Base-by-base conservation (phyloP, 2,888 invertebrate genomes). In the Odontocolon sp. region DNA sequence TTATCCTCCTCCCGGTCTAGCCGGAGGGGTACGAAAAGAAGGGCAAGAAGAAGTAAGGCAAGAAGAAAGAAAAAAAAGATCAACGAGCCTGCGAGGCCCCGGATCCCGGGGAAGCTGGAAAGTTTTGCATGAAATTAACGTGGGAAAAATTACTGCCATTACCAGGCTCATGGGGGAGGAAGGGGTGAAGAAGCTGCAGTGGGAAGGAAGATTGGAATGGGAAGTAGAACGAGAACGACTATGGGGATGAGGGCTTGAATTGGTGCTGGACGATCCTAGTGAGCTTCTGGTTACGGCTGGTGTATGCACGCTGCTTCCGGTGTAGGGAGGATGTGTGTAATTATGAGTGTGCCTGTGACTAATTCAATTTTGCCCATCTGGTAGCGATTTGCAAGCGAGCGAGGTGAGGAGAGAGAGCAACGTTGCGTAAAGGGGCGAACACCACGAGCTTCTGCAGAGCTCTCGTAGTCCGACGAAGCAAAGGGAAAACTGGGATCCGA, bases 111-210 rank as follows among this genome's bases (percentile, higher is more conserved):
- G 77, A 78, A 79, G 79, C 83, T 77, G 82, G 72, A 83, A 86
- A 86, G 83, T 86, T 86, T 83, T 79, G 84, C 84, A 80, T 82
- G 81, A 84, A 86, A 86, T 86, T 85, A 85, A 84, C 83, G 83
- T 76, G 74, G 79, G 84, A 86, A 85, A 85, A 85, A 86, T 85
- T 80, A 84, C 84, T 78, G 83, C 82, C 81, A 85, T 85, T 86
- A 82, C 78, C 64, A 74, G 74, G 21, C 45, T 66, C 45, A 63
- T 56, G 66, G 28, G 69, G 54, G 50, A 70, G 50, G 18, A 5
- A 28, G 59, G 63, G 59, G 42, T 50, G 67, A 68, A 61, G 70
- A 59, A 57, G 57, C 67, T 67, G 71, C 47, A 66, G 67, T 23
- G 33, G 38, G 45, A 28, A 38, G 21, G 54, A 70, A 61, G 33